phyloP scores from a whole-genome alignment of 2,797 vertebrate genomes.

The Vultur gryphus region DNA sequence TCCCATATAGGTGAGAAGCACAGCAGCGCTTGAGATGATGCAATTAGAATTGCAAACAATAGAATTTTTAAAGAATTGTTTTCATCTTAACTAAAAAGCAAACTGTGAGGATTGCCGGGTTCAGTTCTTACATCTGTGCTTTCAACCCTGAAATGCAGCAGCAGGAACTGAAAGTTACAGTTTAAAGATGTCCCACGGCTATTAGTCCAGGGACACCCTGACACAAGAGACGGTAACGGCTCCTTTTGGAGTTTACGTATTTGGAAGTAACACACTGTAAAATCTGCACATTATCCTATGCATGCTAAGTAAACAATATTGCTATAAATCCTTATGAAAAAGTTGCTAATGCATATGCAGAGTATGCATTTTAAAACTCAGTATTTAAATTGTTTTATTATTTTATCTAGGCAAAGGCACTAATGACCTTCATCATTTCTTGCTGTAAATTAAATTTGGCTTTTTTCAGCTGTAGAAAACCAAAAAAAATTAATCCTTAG shows the following conservation, averaged over 20 bases:
- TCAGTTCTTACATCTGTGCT: neutral
- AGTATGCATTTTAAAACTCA: neutral
- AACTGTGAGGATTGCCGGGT: fast-evolving
- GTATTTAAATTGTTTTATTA: neutral
- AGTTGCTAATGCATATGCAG: neutral
- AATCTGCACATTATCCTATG: neutral
- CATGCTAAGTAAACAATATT: neutral
- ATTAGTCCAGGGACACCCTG: neutral
- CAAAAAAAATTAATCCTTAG: neutral
- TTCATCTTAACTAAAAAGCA: neutral
- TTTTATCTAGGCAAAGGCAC: constrained; percentile 6
- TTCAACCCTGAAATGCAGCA: neutral
- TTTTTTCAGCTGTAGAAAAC: neutral
- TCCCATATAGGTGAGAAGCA: neutral
- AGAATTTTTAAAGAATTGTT: neutral
- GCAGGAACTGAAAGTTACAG: neutral
- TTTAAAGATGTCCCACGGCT: neutral
- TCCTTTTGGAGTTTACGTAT: neutral
- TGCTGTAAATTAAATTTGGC: neutral
- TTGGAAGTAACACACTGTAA: neutral
- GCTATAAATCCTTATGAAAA: neutral
- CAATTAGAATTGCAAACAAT: neutral
- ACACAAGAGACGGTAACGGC: neutral
- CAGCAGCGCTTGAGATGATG: neutral
- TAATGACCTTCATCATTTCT: neutral